phyloP scores from a whole-genome alignment of 2,888 invertebrate genomes.

The Agrotis exclamationis region DNA sequence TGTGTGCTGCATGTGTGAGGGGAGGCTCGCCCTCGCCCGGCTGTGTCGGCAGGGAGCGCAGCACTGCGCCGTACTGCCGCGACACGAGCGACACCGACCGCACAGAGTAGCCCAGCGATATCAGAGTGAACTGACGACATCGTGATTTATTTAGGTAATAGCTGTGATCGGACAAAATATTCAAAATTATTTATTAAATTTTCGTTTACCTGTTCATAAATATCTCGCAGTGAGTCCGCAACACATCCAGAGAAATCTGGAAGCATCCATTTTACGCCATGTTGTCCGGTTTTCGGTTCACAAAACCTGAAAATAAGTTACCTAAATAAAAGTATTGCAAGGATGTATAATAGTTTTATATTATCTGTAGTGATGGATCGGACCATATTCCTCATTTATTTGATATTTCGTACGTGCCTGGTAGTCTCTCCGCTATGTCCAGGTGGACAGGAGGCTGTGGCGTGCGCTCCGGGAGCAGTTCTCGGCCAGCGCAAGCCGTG shows the following conservation, averaged over 20 bases:
- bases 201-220: conserved; percentile 91
- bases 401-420: conserved; percentile 71
- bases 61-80: conserved; percentile 89
- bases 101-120: conserved; percentile 92
- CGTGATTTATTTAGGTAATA: background rate
- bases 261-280: conserved; percentile 93
- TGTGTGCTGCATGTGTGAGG: conserved; percentile 90
- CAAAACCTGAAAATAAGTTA: conserved; percentile 80
- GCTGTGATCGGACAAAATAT: background rate
- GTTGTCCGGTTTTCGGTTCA: conserved; percentile 87
- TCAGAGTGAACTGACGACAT: conserved; percentile 78
- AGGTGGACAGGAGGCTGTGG: conserved; percentile 88
- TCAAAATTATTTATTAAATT: background rate
- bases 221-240: conserved; percentile 92
- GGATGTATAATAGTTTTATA: background rate
- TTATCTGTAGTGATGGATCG: too few species aligned
- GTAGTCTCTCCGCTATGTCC: conserved; percentile 88
- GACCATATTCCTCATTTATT: background rate
- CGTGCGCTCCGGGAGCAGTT: conserved; percentile 94
- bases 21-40: conserved; percentile 93
- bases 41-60: conserved; percentile 87
- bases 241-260: conserved; percentile 95
- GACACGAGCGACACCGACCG: conserved; percentile 91
- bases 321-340: background rate
- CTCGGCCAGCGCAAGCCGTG: conserved; percentile 91